Evolutionary conservation across 2,113 vertebrate species (phyloP).

Genomic region (Mustela nigripes): DNA sequence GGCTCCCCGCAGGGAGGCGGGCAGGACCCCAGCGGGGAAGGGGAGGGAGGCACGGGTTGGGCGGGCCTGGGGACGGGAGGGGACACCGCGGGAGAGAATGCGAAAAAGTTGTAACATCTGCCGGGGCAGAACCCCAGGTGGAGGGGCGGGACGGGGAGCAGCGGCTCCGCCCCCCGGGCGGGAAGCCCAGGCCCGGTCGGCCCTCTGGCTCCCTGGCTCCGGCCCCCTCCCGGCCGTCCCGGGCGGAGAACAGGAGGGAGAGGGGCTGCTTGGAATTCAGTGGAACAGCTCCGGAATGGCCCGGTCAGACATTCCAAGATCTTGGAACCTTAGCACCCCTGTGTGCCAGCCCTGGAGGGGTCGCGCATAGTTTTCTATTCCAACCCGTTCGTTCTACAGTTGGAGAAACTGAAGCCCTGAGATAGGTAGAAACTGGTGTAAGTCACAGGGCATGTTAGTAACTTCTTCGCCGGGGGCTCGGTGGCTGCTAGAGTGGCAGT

Average conservation of each 20-base stretch:
- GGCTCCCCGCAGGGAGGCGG: constrained; percentile 53
- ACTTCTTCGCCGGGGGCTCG: not conserved
- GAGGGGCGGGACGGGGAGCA: constrained; percentile 50
- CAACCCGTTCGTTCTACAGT: not conserved
- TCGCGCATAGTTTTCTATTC: not conserved
- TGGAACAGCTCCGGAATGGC: constrained; percentile 50
- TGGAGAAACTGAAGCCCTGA: constrained; percentile 54
- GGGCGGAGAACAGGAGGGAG: not conserved
- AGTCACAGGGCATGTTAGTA: not conserved
- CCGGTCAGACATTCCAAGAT: constrained; percentile 67
- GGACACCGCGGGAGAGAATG: constrained; percentile 55
- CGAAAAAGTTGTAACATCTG: constrained; percentile 78
- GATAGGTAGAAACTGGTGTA: not conserved
- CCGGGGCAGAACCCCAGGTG: constrained; percentile 65
- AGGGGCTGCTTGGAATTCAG: constrained; percentile 57
- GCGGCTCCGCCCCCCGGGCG: constrained; percentile 71
- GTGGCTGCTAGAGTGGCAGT: not conserved
- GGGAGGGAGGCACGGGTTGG: constrained; percentile 51
- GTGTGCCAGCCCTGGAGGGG: constrained; percentile 15
- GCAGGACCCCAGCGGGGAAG: constrained; percentile 72
- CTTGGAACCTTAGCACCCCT: constrained; percentile 3
- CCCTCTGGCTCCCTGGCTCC: not conserved
- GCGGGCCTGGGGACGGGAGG: constrained; percentile 37
- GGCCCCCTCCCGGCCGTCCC: not conserved
- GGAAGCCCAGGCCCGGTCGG: constrained; percentile 24